Evolutionary conservation across 2,113 vertebrate species (phyloP).

Genomic region (human (Homo sapiens)): DNA sequence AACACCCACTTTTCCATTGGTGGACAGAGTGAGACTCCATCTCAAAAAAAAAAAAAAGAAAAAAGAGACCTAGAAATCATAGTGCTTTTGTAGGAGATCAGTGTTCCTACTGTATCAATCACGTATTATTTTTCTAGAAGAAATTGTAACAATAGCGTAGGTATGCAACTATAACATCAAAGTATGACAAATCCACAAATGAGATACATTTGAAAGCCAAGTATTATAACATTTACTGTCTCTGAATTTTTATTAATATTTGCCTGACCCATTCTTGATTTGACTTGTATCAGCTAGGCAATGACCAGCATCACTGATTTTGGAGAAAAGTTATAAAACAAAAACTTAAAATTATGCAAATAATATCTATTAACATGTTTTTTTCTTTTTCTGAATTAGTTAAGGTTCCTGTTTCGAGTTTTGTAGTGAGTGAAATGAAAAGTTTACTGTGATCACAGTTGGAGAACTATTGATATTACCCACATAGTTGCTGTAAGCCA

Average conservation of each 20-base stretch:
- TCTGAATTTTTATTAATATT: neutral
- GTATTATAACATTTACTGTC: neutral
- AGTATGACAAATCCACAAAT: neutral
- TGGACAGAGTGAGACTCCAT: neutral
- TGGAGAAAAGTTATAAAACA: constrained; percentile 8
- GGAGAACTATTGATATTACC: neutral
- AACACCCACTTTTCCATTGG: neutral
- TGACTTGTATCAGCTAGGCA: neutral
- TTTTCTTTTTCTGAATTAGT: neutral
- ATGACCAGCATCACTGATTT: neutral
- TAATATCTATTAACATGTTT: neutral
- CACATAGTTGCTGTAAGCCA: neutral
- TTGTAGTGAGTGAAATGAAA: neutral
- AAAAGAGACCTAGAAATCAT: neutral
- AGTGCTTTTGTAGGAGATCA: neutral
- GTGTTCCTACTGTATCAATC: neutral
- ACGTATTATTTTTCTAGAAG: neutral
- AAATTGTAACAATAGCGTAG: neutral
- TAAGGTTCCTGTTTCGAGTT: neutral
- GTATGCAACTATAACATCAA: neutral
- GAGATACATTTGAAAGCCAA: neutral
- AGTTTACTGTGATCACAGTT: neutral
- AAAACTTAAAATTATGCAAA: neutral
- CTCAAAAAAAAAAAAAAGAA: too few relatives aligned
- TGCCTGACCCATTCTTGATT: neutral